Base-by-base conservation (phyloP, 2,888 invertebrate genomes). In the Caenorhabditis sulstoni region DNA sequence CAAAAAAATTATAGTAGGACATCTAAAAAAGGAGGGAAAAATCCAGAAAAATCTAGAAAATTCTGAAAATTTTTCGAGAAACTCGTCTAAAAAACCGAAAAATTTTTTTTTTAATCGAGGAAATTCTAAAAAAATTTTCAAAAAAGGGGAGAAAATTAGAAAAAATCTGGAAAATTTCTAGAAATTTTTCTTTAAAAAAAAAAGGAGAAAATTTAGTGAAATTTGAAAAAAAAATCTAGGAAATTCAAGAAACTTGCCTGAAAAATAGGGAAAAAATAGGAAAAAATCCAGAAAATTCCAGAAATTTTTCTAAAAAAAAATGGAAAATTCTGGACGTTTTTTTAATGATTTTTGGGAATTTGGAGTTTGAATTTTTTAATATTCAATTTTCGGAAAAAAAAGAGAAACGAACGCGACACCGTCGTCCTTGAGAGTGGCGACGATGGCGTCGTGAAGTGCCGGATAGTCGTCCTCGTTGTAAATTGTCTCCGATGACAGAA, bases 401-500 rank as follows among this genome's bases (percentile, higher is more conserved):
- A 39, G 11, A 8, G 47, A 49, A 52, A 75, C 79, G 70, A 22
- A 83, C 85, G 81, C 77, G 12, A 80, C 47, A 95, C 96, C 90
- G 91, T 89, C 70, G 91, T 90, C 83, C 93, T 93, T 57, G 95
- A 91, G 85, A 93, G 92, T 50, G 92, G 91, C 87, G 93, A 91
- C 87, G 96, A 94, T 90, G 9, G 79, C 76, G 44, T 84, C 81
- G 65, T 94, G 92, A 0, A 98, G 91, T 90, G 95, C 95, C 23
- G 91, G 88, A 90, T 97, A 94, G 91, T 95, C 95, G 1, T 92
- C 91, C 47, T 93, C 91, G 91, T 96, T 96, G 87, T 92, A 92
- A 90, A 97, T 96, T 0, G 97, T 97, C 92, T 97, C 97, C 16
- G 95, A 95, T 8, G 96, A 95, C 16, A 97, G 92, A 87, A 97